Conservation (phyloP, 2,888 invertebrate species). For the Salpingus planirostris region DNA sequence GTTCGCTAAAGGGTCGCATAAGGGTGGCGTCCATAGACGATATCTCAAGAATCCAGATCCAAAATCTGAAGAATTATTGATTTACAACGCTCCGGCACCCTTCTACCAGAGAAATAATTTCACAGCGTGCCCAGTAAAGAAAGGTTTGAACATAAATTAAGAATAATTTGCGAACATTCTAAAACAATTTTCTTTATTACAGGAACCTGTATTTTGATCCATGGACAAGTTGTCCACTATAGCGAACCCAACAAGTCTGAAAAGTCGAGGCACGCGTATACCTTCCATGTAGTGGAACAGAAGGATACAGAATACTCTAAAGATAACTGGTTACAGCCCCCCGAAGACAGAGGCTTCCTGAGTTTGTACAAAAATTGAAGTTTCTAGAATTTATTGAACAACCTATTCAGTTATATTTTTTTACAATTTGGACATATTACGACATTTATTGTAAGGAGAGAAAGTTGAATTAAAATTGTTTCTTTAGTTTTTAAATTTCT, state of each 20-base stretch:
- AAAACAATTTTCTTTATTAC: slow-evolving; percentile 21
- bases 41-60: slow-evolving; percentile 62
- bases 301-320: slow-evolving; percentile 63
- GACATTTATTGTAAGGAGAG: too few relatives aligned
- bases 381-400: too few relatives aligned
- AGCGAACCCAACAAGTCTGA: slow-evolving; percentile 78
- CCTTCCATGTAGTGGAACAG: slow-evolving; percentile 87
- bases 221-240: slow-evolving; percentile 89
- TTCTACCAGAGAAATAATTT: slow-evolving; percentile 67
- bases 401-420: too few relatives aligned
- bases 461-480: too few relatives aligned
- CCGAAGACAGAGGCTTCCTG: slow-evolving; percentile 58
- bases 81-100: slow-evolving; percentile 61
- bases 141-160: too few relatives aligned
- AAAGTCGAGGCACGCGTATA: slow-evolving; percentile 86
- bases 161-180: slow-evolving; percentile 5
- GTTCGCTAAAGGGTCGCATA: slow-evolving; percentile 88
- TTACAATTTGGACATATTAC: too few relatives aligned
- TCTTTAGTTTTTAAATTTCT: too few relatives aligned
- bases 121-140: slow-evolving; percentile 68
- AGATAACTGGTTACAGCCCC: slow-evolving; percentile 82
- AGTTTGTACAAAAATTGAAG: slow-evolving; percentile 54
- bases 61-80: slow-evolving; percentile 49
- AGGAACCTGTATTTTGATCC: slow-evolving; percentile 83
- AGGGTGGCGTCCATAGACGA: slow-evolving; percentile 66